Evolutionary conservation across 1,140 invertebrate genomes (phyloP), one percentile per base, ranked within the genome.

Genomic region (Drosophila melanica): DNA sequence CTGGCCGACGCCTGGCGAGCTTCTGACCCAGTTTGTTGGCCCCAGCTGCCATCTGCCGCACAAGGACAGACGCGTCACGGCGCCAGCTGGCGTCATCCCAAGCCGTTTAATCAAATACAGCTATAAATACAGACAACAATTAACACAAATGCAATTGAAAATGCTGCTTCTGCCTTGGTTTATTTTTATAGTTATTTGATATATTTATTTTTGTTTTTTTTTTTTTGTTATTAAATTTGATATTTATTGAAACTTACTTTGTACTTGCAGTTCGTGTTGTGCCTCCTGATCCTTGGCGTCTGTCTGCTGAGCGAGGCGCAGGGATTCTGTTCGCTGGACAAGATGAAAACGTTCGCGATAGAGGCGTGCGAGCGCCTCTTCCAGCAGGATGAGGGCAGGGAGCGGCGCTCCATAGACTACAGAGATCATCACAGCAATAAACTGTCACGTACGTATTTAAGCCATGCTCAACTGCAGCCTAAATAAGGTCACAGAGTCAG

Each of bases 281-380:
- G 89, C n/a, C 55, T 42, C 7, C 57, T 89, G 35, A 76, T 69
- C 48, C 51, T 78, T 0, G 70, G 20, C 48, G 70, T 54, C 39
- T 89, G 73, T 9, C 51, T 84, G 53, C 41, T 89, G 47, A 60
- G 27, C 39, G 68, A 58, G 33, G 54, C 79, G 23, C 74, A 55
- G 14, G 67, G 58, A 47, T 66, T 70, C 37, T 91, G 90, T 54
- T 91, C 90, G 10, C 57, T 91, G 73, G 90, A 91, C 39, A 64
- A 70, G 10, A 91, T 91, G 90, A 91, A 86, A 20, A 78, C 69
- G 18, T 89, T 77, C 4, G 90, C 90, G 1, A 79, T 87, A 55
- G 86, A 91, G 59, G 90, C 90, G 0, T 91, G 90, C 30, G 90
- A 91, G 54, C 86, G 91, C 20, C 44, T 91, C 2, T 91, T 91